Evolutionary conservation across 2,888 invertebrate species (phyloP).

Genomic region (Xestia sexstrigata): DNA sequence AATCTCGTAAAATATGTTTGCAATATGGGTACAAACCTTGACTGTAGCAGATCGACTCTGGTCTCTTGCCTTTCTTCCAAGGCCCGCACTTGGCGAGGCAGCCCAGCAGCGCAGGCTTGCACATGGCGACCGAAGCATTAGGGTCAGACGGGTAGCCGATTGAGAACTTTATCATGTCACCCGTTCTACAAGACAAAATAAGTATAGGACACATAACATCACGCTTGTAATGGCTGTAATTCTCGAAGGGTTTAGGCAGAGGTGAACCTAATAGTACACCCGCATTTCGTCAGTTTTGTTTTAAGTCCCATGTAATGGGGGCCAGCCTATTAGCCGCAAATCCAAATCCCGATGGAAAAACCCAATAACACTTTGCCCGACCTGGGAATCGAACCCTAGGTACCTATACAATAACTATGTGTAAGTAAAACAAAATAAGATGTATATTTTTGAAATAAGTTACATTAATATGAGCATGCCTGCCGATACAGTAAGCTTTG

Average conservation of each 20-base stretch:
- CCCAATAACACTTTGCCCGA: not conserved
- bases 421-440: too few species aligned
- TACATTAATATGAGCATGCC: too few species aligned
- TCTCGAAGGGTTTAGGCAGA: too few species aligned
- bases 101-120: constrained; percentile 91
- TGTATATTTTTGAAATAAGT: too few species aligned
- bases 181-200: constrained; percentile 80
- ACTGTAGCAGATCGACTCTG: constrained; percentile 91
- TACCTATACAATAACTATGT: too few species aligned
- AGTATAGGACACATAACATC: not conserved
- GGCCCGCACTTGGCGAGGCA: constrained; percentile 92
- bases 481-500: too few species aligned
- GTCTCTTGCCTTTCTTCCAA: constrained; percentile 87
- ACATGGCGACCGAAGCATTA: constrained; percentile 85
- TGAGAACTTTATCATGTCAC: constrained; percentile 90
- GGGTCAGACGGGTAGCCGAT: constrained; percentile 91
- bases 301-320: too few species aligned
- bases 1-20: too few species aligned
- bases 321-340: too few species aligned
- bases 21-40: constrained; percentile 83
- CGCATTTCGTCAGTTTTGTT: too few species aligned
- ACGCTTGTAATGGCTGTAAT: not conserved
- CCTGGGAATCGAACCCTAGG: too few species aligned
- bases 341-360: not conserved
- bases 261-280: too few species aligned